Evolutionary conservation across 2,797 vertebrate species (phyloP).

Genomic region (Cetoscarus ocellatus): DNA sequence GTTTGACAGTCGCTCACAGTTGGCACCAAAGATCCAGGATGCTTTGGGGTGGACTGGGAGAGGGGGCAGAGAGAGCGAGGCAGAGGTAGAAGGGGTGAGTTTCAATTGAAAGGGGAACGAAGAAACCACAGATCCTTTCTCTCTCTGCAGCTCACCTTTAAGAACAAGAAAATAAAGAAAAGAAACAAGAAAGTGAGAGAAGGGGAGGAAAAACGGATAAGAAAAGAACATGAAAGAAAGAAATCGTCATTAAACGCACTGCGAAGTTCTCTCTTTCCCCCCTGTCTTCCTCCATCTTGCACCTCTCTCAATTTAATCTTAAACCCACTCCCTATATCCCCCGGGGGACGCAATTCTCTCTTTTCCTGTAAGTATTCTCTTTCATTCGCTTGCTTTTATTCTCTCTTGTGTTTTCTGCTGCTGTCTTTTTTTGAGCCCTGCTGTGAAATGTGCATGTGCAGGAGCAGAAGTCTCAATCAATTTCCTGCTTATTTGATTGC

Average conservation of each 20-base stretch:
- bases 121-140: constrained; percentile 60
- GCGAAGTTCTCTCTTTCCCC: constrained; percentile 71
- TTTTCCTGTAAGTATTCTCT: constrained; percentile 83
- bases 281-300: constrained; percentile 69
- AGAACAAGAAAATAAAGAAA: constrained; percentile 29
- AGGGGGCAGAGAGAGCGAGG: constrained; percentile 70
- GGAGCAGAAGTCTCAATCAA: constrained; percentile 65
- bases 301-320: constrained; percentile 80
- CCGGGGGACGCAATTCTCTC: constrained; percentile 70
- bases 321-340: constrained; percentile 75
- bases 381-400: constrained; percentile 72
- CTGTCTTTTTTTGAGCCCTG: constrained; percentile 31
- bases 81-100: constrained; percentile 69
- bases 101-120: constrained; percentile 57
- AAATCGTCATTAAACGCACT: constrained; percentile 74
- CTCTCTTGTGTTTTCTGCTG: constrained; percentile 49
- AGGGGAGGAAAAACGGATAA: constrained; percentile 52
- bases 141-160: constrained; percentile 66
- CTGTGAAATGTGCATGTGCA: constrained; percentile 42
- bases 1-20: constrained; percentile 86
- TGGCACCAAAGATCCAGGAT: constrained; percentile 81
- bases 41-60: constrained; percentile 69
- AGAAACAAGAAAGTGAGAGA: constrained; percentile 43
- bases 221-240: constrained; percentile 80
- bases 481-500: constrained; percentile 58